Evolutionary conservation across 2,888 invertebrate genomes (phyloP), one percentile per base, ranked within the genome.

Genomic region (Copidosoma aretas): DNA sequence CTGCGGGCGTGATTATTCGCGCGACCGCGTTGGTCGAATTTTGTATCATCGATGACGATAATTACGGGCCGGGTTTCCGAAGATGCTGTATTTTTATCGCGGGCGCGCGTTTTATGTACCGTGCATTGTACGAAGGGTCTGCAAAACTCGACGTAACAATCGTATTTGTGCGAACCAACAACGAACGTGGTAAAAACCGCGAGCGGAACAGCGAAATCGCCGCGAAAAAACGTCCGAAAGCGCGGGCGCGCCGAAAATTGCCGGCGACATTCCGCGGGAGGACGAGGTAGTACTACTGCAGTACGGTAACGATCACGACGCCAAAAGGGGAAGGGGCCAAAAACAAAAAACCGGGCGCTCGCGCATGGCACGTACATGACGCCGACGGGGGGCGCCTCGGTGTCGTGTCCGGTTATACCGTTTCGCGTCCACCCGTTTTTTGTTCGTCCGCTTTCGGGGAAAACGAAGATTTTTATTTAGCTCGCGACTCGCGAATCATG

Each of bases 271-370:
- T 66, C 64, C 46, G 19, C 24, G 21, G 22, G n/a, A 14, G 41
- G n/a, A 32, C 32, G 49, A 19, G 51, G 64, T n/a, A n/a, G n/a
- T n/a, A n/a, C n/a, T n/a, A n/a, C n/a, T n/a, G n/a, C n/a, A n/a
- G n/a, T n/a, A n/a, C n/a, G n/a, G n/a, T n/a, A n/a, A n/a, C n/a
- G n/a, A n/a, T n/a, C n/a, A n/a, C n/a, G n/a, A n/a, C n/a, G 61
- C 41, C 62, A 51, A 68, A 58, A 57, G 58, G 12, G 43, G 43
- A 46, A 2, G 17, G 43, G 14, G 69, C 69, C 69, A 70, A 71
- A 64, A 69, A 53, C 71, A 71, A 71, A 68, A 68, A 63, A 63
- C 25, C 53, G 32, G 64, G 64, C 64, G 49, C 39, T 57, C 22
- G 52, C 1, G 19, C 12, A 41, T 39, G 32, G 32, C 51, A 49